phyloP scores from a whole-genome alignment of 1,140 invertebrate genomes.

The Saxidomus purpurata region DNA sequence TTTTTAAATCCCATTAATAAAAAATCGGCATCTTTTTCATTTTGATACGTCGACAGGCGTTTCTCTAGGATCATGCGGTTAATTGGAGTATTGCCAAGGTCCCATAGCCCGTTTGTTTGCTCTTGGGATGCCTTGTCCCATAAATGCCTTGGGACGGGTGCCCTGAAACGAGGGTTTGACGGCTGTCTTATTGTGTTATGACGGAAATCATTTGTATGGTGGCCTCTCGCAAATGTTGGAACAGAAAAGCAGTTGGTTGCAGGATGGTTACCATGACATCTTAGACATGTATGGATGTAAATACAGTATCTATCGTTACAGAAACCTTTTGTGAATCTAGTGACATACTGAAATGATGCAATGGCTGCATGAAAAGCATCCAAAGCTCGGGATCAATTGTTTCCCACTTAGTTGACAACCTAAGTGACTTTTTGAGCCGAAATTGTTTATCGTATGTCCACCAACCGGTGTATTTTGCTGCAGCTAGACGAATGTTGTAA shows the following conservation, averaged over 20 bases:
- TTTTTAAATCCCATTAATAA: not conserved
- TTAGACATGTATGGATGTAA: not conserved
- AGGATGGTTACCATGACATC: not conserved
- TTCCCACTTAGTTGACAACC: no score
- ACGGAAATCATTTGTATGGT: not conserved
- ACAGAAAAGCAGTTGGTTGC: not conserved
- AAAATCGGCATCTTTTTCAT: not conserved
- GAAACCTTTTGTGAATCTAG: not conserved
- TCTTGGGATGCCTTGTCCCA: not conserved
- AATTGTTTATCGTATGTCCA: no score
- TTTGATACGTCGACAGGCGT: not conserved
- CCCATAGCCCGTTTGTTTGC: not conserved
- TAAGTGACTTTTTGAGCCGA: no score
- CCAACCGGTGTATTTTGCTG: not conserved
- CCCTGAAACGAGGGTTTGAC: no score
- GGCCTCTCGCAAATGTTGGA: not conserved
- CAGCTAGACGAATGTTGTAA: not conserved
- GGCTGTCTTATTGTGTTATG: not conserved
- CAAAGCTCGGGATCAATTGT: no score
- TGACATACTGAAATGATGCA: no score
- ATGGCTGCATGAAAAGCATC: no score
- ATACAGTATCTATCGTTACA: not conserved
- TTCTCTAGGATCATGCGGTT: not conserved
- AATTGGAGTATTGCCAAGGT: not conserved
- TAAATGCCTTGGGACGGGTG: not conserved